A percentile compares a stretch with the other conserved stretches of the same genome.
These are phyloP conservation scores for Nycticorax nycticorax DNA, from an alignment of 2,113 vertebrate species.

Conservation along the genomic window DNA sequence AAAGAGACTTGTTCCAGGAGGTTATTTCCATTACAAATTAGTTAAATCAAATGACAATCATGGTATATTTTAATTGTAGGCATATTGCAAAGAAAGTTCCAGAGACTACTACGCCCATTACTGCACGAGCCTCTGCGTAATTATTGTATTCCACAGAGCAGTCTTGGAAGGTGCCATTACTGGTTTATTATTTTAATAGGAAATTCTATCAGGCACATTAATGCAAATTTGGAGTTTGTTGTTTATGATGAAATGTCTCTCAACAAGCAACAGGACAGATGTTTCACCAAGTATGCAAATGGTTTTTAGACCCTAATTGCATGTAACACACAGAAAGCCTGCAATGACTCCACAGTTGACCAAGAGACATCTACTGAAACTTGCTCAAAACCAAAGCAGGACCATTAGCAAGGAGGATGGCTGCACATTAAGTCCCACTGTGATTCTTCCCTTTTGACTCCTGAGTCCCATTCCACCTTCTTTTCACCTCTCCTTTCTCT, in stretches of 20 bases:
- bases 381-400: neutral
- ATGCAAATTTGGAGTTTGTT: neutral
- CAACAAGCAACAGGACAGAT: neutral
- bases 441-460: neutral
- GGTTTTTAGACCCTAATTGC: neutral
- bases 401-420: neutral
- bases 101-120: neutral
- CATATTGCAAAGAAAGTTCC: neutral
- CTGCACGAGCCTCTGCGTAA: neutral
- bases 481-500: neutral
- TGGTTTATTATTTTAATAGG: neutral
- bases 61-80: neutral
- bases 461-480: neutral
- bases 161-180: neutral
- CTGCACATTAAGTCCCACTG: neutral
- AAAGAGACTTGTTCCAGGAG: neutral
- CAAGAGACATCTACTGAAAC: neutral
- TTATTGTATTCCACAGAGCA: neutral
- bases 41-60: neutral
- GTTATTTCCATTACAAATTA: neutral
- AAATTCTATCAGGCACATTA: neutral
- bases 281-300: neutral
- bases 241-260: neutral
- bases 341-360: neutral
- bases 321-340: neutral